These are phyloP conservation scores for Delia radicum DNA, from an alignment of 1,140 invertebrate species.

Conservation along the genomic window DNA sequence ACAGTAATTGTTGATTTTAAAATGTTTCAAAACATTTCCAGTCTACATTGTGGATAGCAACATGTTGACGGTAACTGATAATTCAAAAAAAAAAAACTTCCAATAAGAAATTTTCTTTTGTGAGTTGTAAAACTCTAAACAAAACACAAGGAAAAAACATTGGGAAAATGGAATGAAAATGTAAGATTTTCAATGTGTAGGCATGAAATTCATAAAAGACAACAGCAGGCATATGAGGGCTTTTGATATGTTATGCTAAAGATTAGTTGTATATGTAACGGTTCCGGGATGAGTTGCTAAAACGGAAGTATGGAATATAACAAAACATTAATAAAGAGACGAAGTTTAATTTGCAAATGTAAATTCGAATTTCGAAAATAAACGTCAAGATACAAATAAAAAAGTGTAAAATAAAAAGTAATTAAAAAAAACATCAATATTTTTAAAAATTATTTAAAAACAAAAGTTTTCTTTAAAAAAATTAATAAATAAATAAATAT, in stretches of 20 bases:
- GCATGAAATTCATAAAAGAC: background rate
- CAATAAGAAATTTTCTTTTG: background rate
- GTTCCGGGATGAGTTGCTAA: slow-evolving; percentile 26
- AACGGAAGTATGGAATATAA: slow-evolving; percentile 24
- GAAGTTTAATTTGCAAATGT: background rate
- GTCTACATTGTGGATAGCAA: background rate
- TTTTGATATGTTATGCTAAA: slow-evolving; percentile 30
- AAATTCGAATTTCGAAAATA: background rate
- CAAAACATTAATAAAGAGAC: slow-evolving; percentile 31
- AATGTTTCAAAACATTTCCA: slow-evolving; percentile 15
- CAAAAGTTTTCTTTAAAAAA: too few relatives aligned
- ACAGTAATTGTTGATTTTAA: background rate
- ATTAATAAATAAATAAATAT: too few relatives aligned
- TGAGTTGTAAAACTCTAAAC: background rate
- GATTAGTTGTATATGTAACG: slow-evolving; percentile 31
- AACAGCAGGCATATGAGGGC: background rate
- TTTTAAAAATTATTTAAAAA: background rate
- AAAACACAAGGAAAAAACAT: slow-evolving; percentile 7
- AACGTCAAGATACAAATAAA: background rate
- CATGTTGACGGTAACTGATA: slow-evolving; percentile 11
- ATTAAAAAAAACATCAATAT: background rate
- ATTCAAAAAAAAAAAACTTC: background rate
- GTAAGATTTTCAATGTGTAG: background rate
- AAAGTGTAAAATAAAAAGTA: background rate
- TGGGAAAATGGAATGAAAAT: background rate